These are phyloP conservation scores for Asobara japonica DNA, from an alignment of 1,140 invertebrate genomes.

Conservation along the genomic window DNA sequence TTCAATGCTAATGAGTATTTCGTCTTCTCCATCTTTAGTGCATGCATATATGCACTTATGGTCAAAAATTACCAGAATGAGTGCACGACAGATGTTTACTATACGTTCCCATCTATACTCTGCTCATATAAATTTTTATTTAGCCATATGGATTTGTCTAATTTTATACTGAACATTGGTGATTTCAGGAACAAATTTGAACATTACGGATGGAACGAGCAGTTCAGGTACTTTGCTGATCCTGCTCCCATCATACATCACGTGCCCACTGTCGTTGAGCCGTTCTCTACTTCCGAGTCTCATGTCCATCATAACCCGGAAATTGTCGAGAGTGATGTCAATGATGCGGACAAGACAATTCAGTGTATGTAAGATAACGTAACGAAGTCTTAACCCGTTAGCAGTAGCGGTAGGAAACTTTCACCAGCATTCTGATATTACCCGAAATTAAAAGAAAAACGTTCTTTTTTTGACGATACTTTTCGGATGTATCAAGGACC, in stretches of 20 bases:
- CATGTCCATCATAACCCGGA: not conserved
- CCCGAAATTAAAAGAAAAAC: too few species aligned
- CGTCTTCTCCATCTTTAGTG: constrained; percentile 19
- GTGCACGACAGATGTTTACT: too few species aligned
- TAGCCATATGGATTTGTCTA: not conserved
- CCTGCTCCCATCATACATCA: constrained; percentile 47
- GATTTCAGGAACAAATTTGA: constrained; percentile 45
- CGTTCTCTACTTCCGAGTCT: constrained; percentile 1
- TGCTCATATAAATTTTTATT: too few species aligned
- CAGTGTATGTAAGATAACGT: not conserved
- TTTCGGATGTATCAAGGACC: too few species aligned
- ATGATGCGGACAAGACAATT: constrained; percentile 22
- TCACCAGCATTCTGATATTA: too few species aligned
- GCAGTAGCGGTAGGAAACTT: too few species aligned
- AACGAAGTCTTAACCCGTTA: too few species aligned
- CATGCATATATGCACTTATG: not conserved
- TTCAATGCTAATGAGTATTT: constrained; percentile 13
- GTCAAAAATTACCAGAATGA: too few species aligned
- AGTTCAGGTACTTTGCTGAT: constrained; percentile 37
- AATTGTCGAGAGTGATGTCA: constrained; percentile 34
- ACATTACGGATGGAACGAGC: constrained; percentile 45
- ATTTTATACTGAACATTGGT: not conserved
- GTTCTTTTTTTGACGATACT: too few species aligned
- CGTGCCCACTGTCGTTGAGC: constrained; percentile 19
- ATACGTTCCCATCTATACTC: too few species aligned